A percentile compares a stretch with the other conserved stretches of the same genome.
These are phyloP conservation scores for Tautogolabrus adspersus DNA, from an alignment of 2,113 vertebrate genomes.

Conservation along the genomic window DNA sequence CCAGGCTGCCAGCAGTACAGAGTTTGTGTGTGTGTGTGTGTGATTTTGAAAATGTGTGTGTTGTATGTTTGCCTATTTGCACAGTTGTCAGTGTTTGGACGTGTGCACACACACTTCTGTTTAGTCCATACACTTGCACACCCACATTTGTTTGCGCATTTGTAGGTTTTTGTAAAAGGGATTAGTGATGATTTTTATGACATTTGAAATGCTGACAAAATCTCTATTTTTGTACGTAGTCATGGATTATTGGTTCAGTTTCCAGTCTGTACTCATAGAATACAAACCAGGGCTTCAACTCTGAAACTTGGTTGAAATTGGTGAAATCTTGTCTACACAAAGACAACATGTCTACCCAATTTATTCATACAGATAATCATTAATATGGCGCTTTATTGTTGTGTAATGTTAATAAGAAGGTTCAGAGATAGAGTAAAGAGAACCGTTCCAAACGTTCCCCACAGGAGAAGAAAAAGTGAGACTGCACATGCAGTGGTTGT, in stretches of 20 bases:
- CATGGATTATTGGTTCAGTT: background rate
- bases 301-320: no score
- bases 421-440: no score
- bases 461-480: no score
- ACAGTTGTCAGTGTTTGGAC: constrained; percentile 48
- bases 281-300: no score
- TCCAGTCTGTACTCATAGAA: background rate
- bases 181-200: background rate
- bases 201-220: background rate
- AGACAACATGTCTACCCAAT: no score
- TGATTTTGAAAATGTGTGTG: constrained; percentile 51
- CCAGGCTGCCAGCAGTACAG: constrained; percentile 49
- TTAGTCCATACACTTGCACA: constrained; percentile 4
- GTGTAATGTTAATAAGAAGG: no score
- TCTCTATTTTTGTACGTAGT: background rate
- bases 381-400: no score
- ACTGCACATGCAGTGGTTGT: no score
- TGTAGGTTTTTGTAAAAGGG: background rate
- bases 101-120: constrained; percentile 10
- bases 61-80: constrained; percentile 44
- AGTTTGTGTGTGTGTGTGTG: constrained; percentile 34
- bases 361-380: no score
- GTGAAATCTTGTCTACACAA: no score
- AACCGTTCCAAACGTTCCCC: no score
- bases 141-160: background rate